Percentiles rank a stretch among this genome's conserved stretches.
Evolutionary conservation across 35 echinoderm and acorn worm species (phyloP).

Genomic region (Eucidaris tribuloides): DNA sequence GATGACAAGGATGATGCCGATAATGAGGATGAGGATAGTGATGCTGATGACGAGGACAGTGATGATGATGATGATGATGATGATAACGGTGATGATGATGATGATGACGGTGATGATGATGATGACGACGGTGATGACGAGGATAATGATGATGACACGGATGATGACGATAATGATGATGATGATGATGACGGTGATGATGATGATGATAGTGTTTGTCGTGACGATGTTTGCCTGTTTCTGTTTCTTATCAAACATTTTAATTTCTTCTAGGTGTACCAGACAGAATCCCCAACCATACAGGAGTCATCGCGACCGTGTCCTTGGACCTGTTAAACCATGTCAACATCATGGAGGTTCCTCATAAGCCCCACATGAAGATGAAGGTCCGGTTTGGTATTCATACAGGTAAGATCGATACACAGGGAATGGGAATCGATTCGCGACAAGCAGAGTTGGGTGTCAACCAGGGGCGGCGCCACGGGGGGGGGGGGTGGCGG

Average conservation of each 20-base stretch:
- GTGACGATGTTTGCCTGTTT: background rate
- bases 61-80: background rate
- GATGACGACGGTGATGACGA: too few species aligned
- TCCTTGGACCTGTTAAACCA: slow-evolving; percentile 55
- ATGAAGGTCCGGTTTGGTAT: slow-evolving; percentile 64
- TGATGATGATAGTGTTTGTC: too few species aligned
- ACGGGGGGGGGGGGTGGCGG: background rate
- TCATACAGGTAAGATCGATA: slow-evolving; percentile 40
- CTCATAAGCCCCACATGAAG: slow-evolving; percentile 43
- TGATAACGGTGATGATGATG: background rate
- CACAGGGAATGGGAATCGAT: background rate
- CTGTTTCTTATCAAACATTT: background rate
- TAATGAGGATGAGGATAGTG: background rate
- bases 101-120: background rate
- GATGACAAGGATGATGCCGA: background rate
- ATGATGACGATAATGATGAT: too few species aligned
- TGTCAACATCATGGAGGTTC: slow-evolving; percentile 55
- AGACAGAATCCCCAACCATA: slow-evolving; percentile 28
- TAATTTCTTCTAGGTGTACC: slow-evolving; percentile 39
- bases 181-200: background rate
- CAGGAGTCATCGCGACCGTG: slow-evolving; percentile 38
- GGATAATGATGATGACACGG: too few species aligned
- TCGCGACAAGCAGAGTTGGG: background rate
- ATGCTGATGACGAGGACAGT: background rate
- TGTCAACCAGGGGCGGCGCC: background rate